A percentile compares a stretch with the other conserved stretches of the same genome.
Conservation (phyloP, 2,113 vertebrate genomes). For the Myotis brandtii region DNA sequence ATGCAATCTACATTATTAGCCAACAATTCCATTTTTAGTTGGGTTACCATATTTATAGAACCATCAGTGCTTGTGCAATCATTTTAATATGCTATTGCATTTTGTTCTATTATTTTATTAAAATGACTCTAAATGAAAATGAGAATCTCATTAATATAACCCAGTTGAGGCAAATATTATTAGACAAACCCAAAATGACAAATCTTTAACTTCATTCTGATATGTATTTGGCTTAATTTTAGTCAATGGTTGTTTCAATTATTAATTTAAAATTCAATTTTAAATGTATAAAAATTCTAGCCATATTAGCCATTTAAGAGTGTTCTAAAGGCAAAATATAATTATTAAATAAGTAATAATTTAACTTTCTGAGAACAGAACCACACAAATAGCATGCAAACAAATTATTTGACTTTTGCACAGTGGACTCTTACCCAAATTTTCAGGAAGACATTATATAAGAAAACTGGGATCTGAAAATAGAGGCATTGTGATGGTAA, state of each 20-base stretch:
- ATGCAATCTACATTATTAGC: background rate
- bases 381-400: background rate
- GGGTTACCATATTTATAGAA: background rate
- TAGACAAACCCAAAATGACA: background rate
- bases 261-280: conserved; percentile 51
- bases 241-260: background rate
- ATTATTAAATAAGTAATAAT: conserved; percentile 39
- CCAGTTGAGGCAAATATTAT: conserved; percentile 33
- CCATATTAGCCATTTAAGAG: background rate
- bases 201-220: conserved; percentile 43
- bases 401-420: background rate
- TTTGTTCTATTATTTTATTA: conserved; percentile 38
- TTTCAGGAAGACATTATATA: background rate
- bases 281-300: conserved; percentile 16
- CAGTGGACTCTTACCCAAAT: background rate
- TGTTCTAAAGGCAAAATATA: conserved; percentile 5
- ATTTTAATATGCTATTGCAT: background rate
- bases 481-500: background rate
- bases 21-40: background rate
- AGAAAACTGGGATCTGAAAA: background rate
- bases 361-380: conserved; percentile 21
- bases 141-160: background rate
- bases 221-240: background rate
- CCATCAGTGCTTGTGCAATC: background rate
- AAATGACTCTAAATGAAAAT: conserved; percentile 26